Evolutionary conservation across 2,797 vertebrate species (phyloP).

Genomic region (Babyrousa celebensis): DNA sequence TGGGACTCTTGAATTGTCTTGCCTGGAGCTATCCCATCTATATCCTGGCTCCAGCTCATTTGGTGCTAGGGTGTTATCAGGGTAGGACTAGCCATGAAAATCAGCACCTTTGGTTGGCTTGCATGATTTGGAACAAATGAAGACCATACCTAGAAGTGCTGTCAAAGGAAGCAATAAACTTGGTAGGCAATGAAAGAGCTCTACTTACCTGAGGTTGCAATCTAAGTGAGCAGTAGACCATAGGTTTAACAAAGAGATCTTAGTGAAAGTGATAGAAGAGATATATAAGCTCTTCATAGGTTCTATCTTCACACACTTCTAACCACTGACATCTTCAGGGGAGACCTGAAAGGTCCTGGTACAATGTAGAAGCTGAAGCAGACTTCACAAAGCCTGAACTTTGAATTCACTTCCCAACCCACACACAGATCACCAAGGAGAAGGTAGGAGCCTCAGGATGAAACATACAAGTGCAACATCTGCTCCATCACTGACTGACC

Average conservation of each 20-base stretch:
- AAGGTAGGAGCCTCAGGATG: background rate
- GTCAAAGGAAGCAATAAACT: background rate
- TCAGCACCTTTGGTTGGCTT: background rate
- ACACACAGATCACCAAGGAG: background rate
- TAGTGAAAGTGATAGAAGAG: background rate
- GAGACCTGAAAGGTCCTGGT: background rate
- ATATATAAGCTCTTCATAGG: background rate
- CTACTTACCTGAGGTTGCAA: background rate
- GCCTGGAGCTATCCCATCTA: too few species aligned
- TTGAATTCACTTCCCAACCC: background rate
- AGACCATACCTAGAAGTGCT: background rate
- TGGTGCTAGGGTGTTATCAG: background rate
- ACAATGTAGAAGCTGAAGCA: background rate
- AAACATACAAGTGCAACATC: background rate
- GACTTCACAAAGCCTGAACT: conserved; percentile 8
- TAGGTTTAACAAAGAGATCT: background rate
- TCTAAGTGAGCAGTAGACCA: background rate
- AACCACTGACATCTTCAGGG: background rate
- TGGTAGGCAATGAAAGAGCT: background rate
- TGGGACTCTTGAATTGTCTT: background rate
- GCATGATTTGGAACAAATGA: background rate
- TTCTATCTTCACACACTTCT: background rate
- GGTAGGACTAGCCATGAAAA: background rate
- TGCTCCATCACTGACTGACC: background rate
- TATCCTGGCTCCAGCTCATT: background rate